These are phyloP conservation scores for Chrysemys picta DNA, from an alignment of 2,113 vertebrate species.

Conservation along the genomic window DNA sequence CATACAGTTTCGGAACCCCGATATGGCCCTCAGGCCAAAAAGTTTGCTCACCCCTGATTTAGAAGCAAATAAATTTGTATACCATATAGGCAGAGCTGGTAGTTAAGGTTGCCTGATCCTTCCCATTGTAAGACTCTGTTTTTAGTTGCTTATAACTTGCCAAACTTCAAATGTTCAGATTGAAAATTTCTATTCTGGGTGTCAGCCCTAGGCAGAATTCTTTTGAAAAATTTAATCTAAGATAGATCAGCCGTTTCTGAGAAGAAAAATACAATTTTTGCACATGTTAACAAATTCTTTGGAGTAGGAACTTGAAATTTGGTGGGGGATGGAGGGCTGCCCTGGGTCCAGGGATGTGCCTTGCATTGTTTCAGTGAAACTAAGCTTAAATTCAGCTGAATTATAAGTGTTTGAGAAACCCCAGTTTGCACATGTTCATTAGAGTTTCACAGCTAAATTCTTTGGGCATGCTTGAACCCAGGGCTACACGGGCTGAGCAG, in stretches of 20 bases:
- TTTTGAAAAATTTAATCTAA: conserved; percentile 8
- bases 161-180: not conserved
- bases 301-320: not conserved
- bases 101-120: not conserved
- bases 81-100: not conserved
- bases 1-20: no score
- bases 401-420: not conserved
- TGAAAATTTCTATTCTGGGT: conserved; percentile 16
- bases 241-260: not conserved
- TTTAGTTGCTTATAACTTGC: not conserved
- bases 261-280: conserved; percentile 5
- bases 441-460: conserved; percentile 15
- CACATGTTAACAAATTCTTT: accelerated
- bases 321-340: not conserved
- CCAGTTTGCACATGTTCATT: conserved; percentile 9
- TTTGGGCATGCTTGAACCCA: conserved; percentile 17
- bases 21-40: no score
- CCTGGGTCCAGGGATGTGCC: accelerated
- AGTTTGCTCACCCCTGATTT: no score
- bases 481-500: not conserved
- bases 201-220: not conserved
- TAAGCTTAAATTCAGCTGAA: not conserved
- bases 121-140: not conserved
- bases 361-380: not conserved
- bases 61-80: not conserved